Percentiles rank a stretch among this genome's conserved stretches.
phyloP scores from a whole-genome alignment of 2,888 invertebrate genomes.

The Mythimna ferrago region DNA sequence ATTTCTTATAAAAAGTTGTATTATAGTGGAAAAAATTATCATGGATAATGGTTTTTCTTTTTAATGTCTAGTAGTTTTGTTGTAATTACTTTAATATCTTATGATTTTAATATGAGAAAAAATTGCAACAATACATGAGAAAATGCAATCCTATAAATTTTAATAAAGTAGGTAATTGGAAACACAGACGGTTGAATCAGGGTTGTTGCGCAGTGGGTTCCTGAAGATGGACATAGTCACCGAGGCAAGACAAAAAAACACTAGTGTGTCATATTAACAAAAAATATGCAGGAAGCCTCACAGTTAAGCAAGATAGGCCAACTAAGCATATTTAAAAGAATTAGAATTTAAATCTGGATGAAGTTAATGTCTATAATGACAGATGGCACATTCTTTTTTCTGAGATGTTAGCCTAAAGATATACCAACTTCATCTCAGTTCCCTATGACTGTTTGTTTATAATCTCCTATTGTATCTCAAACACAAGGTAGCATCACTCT shows the following conservation, averaged over 20 bases:
- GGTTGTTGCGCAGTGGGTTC: neutral
- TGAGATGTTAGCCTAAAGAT: neutral
- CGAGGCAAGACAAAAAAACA: neutral
- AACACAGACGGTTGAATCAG: neutral
- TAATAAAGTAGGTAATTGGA: neutral
- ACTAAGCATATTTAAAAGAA: neutral
- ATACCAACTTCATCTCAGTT: neutral
- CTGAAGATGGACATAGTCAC: neutral
- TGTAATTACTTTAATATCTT: neutral
- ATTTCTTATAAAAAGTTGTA: slow-evolving; percentile 43
- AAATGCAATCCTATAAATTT: neutral
- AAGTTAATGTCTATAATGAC: too few relatives aligned
- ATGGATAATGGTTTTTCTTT: slow-evolving; percentile 9
- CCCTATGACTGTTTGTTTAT: neutral
- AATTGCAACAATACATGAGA: neutral
- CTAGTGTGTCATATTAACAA: neutral
- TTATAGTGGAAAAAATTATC: slow-evolving; percentile 27
- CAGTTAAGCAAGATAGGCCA: neutral
- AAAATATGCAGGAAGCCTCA: neutral
- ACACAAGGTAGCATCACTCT: slow-evolving; percentile 6
- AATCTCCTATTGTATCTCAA: neutral
- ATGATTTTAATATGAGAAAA: neutral
- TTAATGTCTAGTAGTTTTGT: neutral
- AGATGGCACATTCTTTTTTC: neutral
- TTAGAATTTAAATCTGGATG: too few relatives aligned